Percentiles rank a stretch among this genome's conserved stretches.
Evolutionary conservation across 2,113 vertebrate genomes (phyloP).

Genomic region (Origma solitaria): DNA sequence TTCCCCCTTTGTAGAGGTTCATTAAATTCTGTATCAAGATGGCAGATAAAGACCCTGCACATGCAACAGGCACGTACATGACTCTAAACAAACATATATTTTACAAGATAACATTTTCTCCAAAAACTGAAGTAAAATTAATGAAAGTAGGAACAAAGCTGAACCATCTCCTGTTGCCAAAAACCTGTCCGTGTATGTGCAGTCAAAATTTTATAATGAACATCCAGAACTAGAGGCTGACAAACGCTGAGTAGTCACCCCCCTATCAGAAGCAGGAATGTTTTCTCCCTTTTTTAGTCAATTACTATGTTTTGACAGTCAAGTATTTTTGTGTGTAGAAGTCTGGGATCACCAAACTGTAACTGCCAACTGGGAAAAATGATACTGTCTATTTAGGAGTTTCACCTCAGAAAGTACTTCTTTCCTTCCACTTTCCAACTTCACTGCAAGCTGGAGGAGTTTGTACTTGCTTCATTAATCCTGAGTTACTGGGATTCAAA

Average conservation of each 20-base stretch:
- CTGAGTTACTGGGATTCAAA: neutral
- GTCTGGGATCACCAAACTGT: neutral
- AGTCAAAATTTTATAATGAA: neutral
- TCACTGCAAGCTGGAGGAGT: neutral
- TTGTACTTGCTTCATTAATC: neutral
- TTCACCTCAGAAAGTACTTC: neutral
- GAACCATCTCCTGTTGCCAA: neutral
- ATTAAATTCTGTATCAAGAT: neutral
- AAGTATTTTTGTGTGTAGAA: neutral
- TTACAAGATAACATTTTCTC: neutral
- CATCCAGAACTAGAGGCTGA: neutral
- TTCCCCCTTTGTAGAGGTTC: neutral
- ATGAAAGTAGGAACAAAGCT: neutral
- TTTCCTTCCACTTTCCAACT: neutral
- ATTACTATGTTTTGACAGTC: neutral
- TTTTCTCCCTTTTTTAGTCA: neutral
- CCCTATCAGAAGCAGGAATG: neutral
- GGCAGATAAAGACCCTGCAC: neutral
- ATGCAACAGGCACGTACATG: fast-evolving
- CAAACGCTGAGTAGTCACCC: neutral
- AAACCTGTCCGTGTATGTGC: neutral
- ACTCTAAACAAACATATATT: neutral
- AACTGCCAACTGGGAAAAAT: neutral
- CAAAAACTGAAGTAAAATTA: neutral
- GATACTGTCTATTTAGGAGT: neutral